Conservation (phyloP, 2,797 vertebrate species). For the Sebastes cheni region DNA sequence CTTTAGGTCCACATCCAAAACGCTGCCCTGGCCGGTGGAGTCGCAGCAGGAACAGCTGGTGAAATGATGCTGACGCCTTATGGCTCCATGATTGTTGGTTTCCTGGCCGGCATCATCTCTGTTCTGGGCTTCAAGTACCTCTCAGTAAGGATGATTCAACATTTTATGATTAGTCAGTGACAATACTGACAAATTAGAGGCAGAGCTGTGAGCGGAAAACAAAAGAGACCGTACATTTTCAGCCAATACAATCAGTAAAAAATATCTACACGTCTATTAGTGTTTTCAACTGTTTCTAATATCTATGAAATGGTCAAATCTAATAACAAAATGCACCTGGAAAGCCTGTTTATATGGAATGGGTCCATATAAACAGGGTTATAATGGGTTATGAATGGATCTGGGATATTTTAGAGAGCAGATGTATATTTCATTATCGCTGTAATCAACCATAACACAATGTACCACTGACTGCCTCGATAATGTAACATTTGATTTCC, state of each 20-base stretch:
- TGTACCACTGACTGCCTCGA: background rate
- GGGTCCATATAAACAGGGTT: no score
- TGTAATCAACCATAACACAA: background rate
- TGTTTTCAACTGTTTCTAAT: background rate
- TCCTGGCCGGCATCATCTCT: slow-evolving; percentile 88
- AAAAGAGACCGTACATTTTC: background rate
- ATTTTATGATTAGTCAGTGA: background rate
- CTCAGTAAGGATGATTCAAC: slow-evolving; percentile 68
- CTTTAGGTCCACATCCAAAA: slow-evolving; percentile 93
- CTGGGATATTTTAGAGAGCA: background rate
- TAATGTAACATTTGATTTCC: background rate
- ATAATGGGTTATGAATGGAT: background rate
- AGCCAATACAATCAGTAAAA: background rate
- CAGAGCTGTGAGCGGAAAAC: background rate
- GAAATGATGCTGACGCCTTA: slow-evolving; percentile 95
- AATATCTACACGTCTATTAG: background rate
- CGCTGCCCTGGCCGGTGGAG: slow-evolving; percentile 87
- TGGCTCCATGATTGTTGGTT: slow-evolving; percentile 90
- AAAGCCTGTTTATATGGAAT: background rate
- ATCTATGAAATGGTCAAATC: background rate
- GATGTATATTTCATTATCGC: background rate
- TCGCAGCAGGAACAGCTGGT: slow-evolving; percentile 89
- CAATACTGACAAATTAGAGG: background rate
- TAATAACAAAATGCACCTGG: background rate
- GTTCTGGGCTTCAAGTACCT: slow-evolving; percentile 90